These are phyloP conservation scores for Paedocypris sp. DNA, from an alignment of 2,113 vertebrate genomes.

Conservation along the genomic window DNA sequence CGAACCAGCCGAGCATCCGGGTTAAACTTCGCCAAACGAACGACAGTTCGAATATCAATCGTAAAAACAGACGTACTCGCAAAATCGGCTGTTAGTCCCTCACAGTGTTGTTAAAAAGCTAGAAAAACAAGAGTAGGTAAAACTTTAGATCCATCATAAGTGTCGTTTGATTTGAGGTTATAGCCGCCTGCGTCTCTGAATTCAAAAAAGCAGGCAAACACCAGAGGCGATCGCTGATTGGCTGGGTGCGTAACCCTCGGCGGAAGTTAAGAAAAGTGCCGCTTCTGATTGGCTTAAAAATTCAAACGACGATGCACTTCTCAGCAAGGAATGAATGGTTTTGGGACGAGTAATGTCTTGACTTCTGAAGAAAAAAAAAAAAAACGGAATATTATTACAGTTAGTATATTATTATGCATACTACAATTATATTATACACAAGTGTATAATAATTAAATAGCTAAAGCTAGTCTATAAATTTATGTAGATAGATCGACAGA, in stretches of 20 bases:
- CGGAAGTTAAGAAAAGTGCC: conserved; percentile 1
- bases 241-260: conserved; percentile 6
- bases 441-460: no score
- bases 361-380: no score
- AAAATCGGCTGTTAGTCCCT: neutral
- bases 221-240: conserved; percentile 44
- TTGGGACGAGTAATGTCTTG: no score
- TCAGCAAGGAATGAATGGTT: neutral
- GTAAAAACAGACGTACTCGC: neutral
- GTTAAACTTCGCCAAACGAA: neutral
- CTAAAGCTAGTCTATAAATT: no score
- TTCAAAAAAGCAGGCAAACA: conserved; percentile 60
- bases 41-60: neutral
- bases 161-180: neutral
- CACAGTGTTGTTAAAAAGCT: neutral
- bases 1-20: conserved; percentile 17
- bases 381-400: no score
- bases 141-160: conserved; percentile 21
- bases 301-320: conserved; percentile 55
- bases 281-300: conserved; percentile 51
- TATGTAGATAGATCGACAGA: no score
- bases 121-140: neutral
- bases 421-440: no score
- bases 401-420: no score
- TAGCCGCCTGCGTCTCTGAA: conserved; percentile 28